These are phyloP conservation scores for Chelon auratus DNA, from an alignment of 2,797 vertebrate species.

Conservation along the genomic window DNA sequence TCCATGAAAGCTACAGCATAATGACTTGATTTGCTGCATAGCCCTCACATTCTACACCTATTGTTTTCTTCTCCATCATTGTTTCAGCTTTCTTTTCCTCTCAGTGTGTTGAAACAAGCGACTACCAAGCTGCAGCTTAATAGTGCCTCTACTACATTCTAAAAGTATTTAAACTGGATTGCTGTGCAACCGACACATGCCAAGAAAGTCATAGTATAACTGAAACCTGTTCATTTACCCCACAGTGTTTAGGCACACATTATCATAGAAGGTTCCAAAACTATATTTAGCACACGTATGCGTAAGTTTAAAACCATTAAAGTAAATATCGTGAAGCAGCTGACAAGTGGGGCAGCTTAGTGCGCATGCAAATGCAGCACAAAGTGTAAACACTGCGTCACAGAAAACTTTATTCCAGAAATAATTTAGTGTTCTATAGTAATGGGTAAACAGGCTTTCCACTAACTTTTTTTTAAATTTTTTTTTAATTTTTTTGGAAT, in stretches of 20 bases:
- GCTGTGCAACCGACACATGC: slow-evolving; percentile 32
- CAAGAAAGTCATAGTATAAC: slow-evolving; percentile 37
- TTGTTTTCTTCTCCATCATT: slow-evolving; percentile 11
- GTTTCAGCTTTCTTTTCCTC: slow-evolving; percentile 25
- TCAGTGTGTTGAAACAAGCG: slow-evolving; percentile 40
- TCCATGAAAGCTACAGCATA: background rate
- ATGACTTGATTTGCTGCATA: slow-evolving; percentile 10
- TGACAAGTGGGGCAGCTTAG: slow-evolving; percentile 63
- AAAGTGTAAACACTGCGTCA: slow-evolving; percentile 12
- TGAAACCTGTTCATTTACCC: slow-evolving; percentile 65
- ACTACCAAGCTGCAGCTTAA: slow-evolving; percentile 38
- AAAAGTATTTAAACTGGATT: slow-evolving; percentile 60
- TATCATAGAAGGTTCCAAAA: slow-evolving; percentile 45
- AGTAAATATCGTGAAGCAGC: slow-evolving; percentile 54
- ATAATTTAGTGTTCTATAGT: slow-evolving; percentile 31
- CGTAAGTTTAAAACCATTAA: slow-evolving; percentile 52
- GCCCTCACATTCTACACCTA: slow-evolving; percentile 6
- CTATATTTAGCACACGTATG: slow-evolving; percentile 45
- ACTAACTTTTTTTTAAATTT: slow-evolving; percentile 32
- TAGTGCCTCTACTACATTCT: slow-evolving; percentile 26
- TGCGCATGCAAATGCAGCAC: slow-evolving; percentile 38
- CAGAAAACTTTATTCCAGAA: slow-evolving; percentile 17
- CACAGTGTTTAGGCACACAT: slow-evolving; percentile 53
- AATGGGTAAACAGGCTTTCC: slow-evolving; percentile 36
- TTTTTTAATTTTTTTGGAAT: slow-evolving; percentile 33